Evolutionary conservation across 2,113 vertebrate genomes (phyloP).

Genomic region (Thamnaconus septentrionalis): DNA sequence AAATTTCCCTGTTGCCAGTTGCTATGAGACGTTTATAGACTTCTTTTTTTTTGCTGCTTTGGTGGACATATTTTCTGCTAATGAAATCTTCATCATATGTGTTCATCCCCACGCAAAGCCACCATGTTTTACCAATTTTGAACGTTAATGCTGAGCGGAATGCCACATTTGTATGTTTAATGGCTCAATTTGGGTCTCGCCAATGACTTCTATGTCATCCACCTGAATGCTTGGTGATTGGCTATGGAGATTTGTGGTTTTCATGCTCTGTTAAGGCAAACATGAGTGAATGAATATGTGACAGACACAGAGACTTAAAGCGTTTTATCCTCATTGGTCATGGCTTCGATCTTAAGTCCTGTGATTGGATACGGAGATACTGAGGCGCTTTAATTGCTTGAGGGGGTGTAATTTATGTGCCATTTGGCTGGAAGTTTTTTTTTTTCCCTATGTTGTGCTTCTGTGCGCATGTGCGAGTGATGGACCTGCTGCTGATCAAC

Average conservation of each 20-base stretch:
- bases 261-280: conserved; percentile 52
- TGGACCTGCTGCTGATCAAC: too few species aligned
- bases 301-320: conserved; percentile 61
- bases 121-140: conserved; percentile 16
- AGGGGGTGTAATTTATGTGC: conserved; percentile 41
- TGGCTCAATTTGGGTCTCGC: conserved; percentile 26
- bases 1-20: background rate
- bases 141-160: conserved; percentile 17
- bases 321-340: conserved; percentile 68
- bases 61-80: conserved; percentile 6
- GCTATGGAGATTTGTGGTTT: conserved; percentile 53
- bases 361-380: conserved; percentile 69
- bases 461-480: background rate
- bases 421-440: conserved; percentile 22
- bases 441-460: conserved; percentile 11
- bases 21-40: background rate
- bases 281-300: conserved; percentile 54
- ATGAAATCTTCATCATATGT: background rate
- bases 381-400: conserved; percentile 66
- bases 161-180: conserved; percentile 32
- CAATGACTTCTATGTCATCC: conserved; percentile 50
- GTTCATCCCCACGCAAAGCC: conserved; percentile 8
- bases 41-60: conserved; percentile 3
- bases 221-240: conserved; percentile 58
- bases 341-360: conserved; percentile 61